These are phyloP conservation scores for Drosophila cardini DNA, from an alignment of 1,140 invertebrate genomes.

Conservation along the genomic window DNA sequence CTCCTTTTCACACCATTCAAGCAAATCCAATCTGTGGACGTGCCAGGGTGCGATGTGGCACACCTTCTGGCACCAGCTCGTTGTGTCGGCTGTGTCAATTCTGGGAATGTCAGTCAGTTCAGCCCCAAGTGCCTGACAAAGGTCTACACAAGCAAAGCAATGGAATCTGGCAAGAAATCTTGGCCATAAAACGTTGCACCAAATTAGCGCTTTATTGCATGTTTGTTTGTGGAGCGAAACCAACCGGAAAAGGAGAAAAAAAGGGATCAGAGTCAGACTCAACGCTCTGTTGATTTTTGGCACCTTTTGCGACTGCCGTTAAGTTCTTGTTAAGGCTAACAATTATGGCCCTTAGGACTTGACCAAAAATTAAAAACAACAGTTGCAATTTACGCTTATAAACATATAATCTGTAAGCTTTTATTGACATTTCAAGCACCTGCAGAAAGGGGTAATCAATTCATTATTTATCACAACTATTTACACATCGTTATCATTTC, in stretches of 20 bases:
- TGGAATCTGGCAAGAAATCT: constrained; percentile 10
- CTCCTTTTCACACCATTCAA: constrained; percentile 70
- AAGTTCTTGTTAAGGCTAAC: constrained; percentile 65
- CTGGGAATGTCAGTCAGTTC: constrained; percentile 54
- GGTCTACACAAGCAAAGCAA: not conserved
- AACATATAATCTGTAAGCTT: constrained; percentile 63
- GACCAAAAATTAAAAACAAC: constrained; percentile 20
- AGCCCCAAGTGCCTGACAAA: not conserved
- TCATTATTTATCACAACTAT: constrained; percentile 71
- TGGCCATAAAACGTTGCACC: constrained; percentile 72
- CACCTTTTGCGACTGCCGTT: constrained; percentile 53
- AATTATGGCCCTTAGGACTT: constrained; percentile 32
- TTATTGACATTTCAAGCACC: constrained; percentile 70
- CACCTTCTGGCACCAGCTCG: constrained; percentile 63
- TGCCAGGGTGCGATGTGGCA: constrained; percentile 69
- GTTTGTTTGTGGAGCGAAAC: constrained; percentile 64
- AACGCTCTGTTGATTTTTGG: constrained; percentile 22
- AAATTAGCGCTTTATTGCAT: constrained; percentile 81
- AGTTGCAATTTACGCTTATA: constrained; percentile 27
- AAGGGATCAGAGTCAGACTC: constrained; percentile 3
- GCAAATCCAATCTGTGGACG: not conserved
- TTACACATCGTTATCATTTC: constrained; percentile 53
- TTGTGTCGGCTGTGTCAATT: constrained; percentile 74
- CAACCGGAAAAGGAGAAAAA: constrained; percentile 40
- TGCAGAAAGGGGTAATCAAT: constrained; percentile 29